Percentiles rank a stretch among this genome's conserved stretches.
These are phyloP conservation scores for Caenorhabditis briggsae DNA, from an alignment of 1,140 invertebrate genomes.

Conservation along the genomic window DNA sequence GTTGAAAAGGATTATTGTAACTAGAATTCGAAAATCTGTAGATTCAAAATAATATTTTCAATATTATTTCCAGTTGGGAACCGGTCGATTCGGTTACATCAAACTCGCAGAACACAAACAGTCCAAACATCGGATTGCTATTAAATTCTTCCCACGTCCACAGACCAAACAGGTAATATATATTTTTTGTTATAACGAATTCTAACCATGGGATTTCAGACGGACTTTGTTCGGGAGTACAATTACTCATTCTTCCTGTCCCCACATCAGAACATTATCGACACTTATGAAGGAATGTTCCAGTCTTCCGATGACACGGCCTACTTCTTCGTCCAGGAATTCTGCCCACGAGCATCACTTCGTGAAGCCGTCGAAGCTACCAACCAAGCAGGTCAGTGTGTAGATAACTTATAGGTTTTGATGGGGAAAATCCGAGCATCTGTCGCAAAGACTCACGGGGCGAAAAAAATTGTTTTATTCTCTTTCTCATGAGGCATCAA, in stretches of 20 bases:
- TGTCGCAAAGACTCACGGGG: too few relatives aligned
- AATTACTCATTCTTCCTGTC: constrained; percentile 82
- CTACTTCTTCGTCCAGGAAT: constrained; percentile 77
- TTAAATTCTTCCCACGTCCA: constrained; percentile 75
- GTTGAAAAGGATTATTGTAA: background rate
- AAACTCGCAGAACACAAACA: constrained; percentile 75
- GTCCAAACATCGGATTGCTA: constrained; percentile 69
- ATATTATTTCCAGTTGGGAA: constrained; percentile 69
- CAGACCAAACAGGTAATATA: constrained; percentile 71
- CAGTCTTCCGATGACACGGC: constrained; percentile 75
- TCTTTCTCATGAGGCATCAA: background rate
- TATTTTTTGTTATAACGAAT: background rate
- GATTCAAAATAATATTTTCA: background rate
- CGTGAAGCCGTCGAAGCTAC: constrained; percentile 80
- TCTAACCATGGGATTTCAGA: constrained; percentile 62
- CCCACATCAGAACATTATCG: constrained; percentile 80
- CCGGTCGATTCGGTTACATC: constrained; percentile 74
- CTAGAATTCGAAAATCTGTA: too few relatives aligned
- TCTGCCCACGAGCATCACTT: constrained; percentile 76
- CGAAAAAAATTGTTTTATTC: constrained; percentile 9
- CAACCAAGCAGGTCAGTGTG: constrained; percentile 73
- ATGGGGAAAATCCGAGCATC: background rate
- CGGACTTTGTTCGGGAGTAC: constrained; percentile 81
- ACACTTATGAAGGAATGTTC: constrained; percentile 80
- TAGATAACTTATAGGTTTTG: constrained; percentile 21